Conservation (phyloP, 2,888 invertebrate species). For the Fabriciana adippe region DNA sequence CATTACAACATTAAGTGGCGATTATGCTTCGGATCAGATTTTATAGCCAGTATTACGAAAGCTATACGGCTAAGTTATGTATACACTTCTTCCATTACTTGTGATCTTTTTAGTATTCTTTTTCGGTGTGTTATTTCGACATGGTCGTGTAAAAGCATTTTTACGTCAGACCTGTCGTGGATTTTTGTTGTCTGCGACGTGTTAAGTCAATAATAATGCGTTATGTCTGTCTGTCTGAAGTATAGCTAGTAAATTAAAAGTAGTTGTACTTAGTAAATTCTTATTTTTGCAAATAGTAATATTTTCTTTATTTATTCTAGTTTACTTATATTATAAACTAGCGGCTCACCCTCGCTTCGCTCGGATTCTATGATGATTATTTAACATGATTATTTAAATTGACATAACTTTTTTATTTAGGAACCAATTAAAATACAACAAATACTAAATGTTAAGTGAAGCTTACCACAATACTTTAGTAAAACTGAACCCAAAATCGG, state of each 20-base stretch:
- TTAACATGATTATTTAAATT: too few species aligned
- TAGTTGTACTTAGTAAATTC: too few species aligned
- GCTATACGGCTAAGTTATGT: slow-evolving; percentile 41
- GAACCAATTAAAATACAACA: too few species aligned
- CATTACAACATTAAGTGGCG: slow-evolving; percentile 38
- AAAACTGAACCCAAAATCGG: too few species aligned
- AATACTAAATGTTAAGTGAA: too few species aligned
- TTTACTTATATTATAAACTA: too few species aligned
- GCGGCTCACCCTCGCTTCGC: too few species aligned
- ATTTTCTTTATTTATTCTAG: too few species aligned
- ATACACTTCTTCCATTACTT: slow-evolving; percentile 40
- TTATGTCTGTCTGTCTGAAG: background rate
- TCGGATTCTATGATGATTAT: too few species aligned
- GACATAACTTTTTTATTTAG: too few species aligned
- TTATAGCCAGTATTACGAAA: slow-evolving; percentile 46
- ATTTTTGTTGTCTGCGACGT: slow-evolving; percentile 12
- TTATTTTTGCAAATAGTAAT: too few species aligned
- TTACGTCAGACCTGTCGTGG: slow-evolving; percentile 17
- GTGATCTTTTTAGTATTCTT: slow-evolving; percentile 29
- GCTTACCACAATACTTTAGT: too few species aligned
- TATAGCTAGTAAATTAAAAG: slow-evolving; percentile 2
- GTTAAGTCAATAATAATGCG: slow-evolving; percentile 4
- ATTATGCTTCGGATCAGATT: slow-evolving; percentile 51
- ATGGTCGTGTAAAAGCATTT: slow-evolving; percentile 31
- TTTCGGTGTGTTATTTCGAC: slow-evolving; percentile 26